Conservation (phyloP, 2,888 invertebrate genomes). For the Falcaria lacertinaria region DNA sequence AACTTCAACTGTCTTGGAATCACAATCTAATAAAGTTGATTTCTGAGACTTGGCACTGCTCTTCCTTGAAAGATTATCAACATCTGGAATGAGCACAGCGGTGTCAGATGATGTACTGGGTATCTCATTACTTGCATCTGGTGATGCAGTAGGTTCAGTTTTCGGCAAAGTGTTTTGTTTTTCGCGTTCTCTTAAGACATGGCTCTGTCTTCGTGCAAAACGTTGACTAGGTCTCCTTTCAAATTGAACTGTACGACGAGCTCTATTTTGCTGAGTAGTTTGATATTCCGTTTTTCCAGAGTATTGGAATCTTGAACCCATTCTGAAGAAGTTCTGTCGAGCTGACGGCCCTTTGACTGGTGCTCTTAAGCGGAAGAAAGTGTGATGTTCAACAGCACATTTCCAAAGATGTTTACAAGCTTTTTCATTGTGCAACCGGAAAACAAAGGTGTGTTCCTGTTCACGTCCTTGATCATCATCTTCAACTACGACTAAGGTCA, state of each 20-base stretch:
- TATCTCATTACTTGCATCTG: slow-evolving; percentile 43
- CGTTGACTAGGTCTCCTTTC: slow-evolving; percentile 98
- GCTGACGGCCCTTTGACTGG: slow-evolving; percentile 93
- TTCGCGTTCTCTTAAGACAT: slow-evolving; percentile 90
- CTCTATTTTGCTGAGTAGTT: slow-evolving; percentile 93
- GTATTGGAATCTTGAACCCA: slow-evolving; percentile 97
- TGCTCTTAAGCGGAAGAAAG: slow-evolving; percentile 96
- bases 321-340: slow-evolving; percentile 97
- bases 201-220: slow-evolving; percentile 95
- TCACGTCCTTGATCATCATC: slow-evolving; percentile 98
- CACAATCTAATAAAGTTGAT: slow-evolving; percentile 60
- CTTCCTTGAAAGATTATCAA: slow-evolving; percentile 67
- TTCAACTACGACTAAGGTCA: slow-evolving; percentile 98
- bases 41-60: slow-evolving; percentile 80
- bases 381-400: slow-evolving; percentile 99
- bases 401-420: slow-evolving; percentile 99
- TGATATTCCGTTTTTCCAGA: slow-evolving; percentile 99
- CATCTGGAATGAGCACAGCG: slow-evolving; percentile 34
- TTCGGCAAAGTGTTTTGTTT: slow-evolving; percentile 70
- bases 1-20: slow-evolving; percentile 34
- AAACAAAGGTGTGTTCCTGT: slow-evolving; percentile 99
- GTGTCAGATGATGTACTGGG: slow-evolving; percentile 47
- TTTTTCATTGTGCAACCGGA: slow-evolving; percentile 96
- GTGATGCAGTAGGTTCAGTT: slow-evolving; percentile 42
- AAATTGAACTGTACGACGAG: slow-evolving; percentile 95